Evolutionary conservation across 2,113 vertebrate genomes (phyloP).

Genomic region (Sorex fumeus): DNA sequence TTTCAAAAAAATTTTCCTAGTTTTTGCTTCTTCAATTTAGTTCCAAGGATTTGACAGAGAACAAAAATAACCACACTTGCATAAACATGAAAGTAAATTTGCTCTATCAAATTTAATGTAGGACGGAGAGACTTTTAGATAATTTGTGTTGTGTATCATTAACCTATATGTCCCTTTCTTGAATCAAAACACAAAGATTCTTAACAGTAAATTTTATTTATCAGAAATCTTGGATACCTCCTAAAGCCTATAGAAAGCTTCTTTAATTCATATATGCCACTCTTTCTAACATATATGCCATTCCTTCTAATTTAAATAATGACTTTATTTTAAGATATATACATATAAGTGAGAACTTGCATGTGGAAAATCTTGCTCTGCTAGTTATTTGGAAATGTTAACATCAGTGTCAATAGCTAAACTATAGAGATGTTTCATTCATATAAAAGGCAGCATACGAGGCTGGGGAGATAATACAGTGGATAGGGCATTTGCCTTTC

Average conservation of each 20-base stretch:
- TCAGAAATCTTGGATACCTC: background rate
- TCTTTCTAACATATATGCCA: slow-evolving; percentile 23
- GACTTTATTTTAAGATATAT: slow-evolving; percentile 50
- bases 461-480: too few species aligned
- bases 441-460: slow-evolving; percentile 55
- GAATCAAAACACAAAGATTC: background rate
- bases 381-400: slow-evolving; percentile 72
- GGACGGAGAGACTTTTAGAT: background rate
- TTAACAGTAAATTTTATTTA: slow-evolving; percentile 9
- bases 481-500: too few species aligned
- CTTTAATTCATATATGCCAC: background rate
- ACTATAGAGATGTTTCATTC: slow-evolving; percentile 73
- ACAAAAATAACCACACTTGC: background rate
- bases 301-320: slow-evolving; percentile 47
- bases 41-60: background rate
- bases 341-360: slow-evolving; percentile 53
- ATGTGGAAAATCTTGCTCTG: slow-evolving; percentile 76
- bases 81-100: background rate
- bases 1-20: background rate
- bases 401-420: slow-evolving; percentile 41
- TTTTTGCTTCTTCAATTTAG: slow-evolving; percentile 1
- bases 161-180: background rate
- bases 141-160: background rate
- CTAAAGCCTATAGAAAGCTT: background rate
- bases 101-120: background rate